Evolutionary conservation across 2,888 invertebrate species (phyloP), one percentile per base, ranked within the genome.

Genomic region (Calameuta filiformis): DNA sequence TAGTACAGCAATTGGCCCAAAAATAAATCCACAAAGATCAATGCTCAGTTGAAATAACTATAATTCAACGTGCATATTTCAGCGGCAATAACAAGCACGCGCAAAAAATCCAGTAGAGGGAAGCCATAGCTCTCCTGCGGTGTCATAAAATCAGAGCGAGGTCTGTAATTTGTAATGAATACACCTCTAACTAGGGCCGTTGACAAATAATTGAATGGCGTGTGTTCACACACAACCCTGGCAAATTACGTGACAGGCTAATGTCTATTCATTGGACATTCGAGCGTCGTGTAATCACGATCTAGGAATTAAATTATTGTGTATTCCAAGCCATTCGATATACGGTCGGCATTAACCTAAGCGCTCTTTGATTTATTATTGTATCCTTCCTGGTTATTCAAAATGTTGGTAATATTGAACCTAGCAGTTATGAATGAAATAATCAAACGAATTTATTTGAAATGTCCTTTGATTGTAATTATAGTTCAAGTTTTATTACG

Each of bases 81-180:
- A 56, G 56, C 23, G 56, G 56, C 56, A 23, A 56, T 56, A 56
- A 56, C 56, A 23, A 23, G 23, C 56, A 56, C 23, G 23, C 23
- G 23, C 23, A 56, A 56, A 56, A 56, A 56, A 23, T 23, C 23
- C 56, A 56, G 23, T 23, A 56, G 9, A 23, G 56, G 23, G 23
- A 56, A 56, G 23, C 23, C 56, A 9, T 56, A 23, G 56, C 56
- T 56, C 82, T 83, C 82, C 83, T 86, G 85, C 77, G 86, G 87
- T 83, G 83, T 85, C 82, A 85, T 86, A 85, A 86, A 86, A 86
- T 84, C 85, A 73, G 77, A 79, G 81, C 80, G 85, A 78, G 84
- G 86, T 82, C 86, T 87, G 87, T 87, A 88, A 89, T 89, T 89
- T 88, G 87, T 87, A 89, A 88, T 89, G 89, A 89, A 89, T 89